Evolutionary conservation across 2,113 vertebrate genomes (phyloP), one percentile per base, ranked within the genome.

Genomic region (Loxodonta africana): DNA sequence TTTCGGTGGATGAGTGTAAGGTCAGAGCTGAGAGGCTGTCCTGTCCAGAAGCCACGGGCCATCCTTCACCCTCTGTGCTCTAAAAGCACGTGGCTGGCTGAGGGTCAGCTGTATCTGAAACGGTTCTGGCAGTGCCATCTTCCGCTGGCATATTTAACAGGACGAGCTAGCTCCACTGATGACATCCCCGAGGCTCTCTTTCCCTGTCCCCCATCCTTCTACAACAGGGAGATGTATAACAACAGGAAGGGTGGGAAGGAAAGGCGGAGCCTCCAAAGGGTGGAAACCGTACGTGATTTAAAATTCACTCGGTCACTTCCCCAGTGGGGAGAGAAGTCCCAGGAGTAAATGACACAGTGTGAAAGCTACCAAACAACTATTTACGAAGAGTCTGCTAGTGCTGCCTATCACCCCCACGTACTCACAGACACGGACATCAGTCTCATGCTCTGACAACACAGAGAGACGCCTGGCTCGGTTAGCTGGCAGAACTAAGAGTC

Each of bases 381-480:
- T 0, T 1, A 11, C 0, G 25, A 7, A n/a, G 37, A 51, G 78
- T 6, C 0, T 1, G 4, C 23, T 2, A 21, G 48, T 0, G 2
- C 74, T 1, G 33, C 57, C 73, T 8, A 46, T 6, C 62, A 44
- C 33, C 60, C 23, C 60, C 60, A 62, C 20, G 21, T 0, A 12
- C 1, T 28, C 63, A 65, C 63, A 65, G 15, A 28, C 63, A 65
- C 10, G 33, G 78, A 5, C 1, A 53, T 6, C 23, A 21, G 4
- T 0, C 44, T 44, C 2, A 12, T 0, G 18, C 90, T 1, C 87
- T 1, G 53, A 74, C 81, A 51, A 53, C 28, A 12, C 44, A 33
- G n/a, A 20, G 33, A 0, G 44, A 53, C 6, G 46, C 28, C 51
- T 0, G n/a, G 63, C 76, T 28, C n/a, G 25, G 20, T 48, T 48